These are phyloP conservation scores for Pomacea canaliculata DNA, from an alignment of 2,888 invertebrate genomes.

Conservation along the genomic window DNA sequence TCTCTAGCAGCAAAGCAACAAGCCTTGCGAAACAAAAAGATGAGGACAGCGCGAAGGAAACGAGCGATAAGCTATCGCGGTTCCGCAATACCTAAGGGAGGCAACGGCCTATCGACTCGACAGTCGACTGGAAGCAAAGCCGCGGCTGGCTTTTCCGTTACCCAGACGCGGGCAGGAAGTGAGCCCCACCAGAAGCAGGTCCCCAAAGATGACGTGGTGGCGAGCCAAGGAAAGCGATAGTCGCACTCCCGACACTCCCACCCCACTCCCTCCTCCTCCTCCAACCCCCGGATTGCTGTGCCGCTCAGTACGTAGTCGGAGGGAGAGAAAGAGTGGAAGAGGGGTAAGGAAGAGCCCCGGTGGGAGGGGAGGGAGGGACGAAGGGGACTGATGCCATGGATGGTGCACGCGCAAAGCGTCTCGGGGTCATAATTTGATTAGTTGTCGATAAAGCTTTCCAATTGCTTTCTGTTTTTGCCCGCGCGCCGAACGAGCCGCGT, in stretches of 20 bases:
- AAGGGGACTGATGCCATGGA: neutral
- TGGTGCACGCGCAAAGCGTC: slow-evolving; percentile 1
- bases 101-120: slow-evolving; percentile 26
- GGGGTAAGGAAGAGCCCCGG: neutral
- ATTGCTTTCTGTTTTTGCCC: slow-evolving; percentile 25
- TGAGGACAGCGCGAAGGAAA: neutral
- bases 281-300: slow-evolving; percentile 4
- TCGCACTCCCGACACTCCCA: slow-evolving; percentile 11
- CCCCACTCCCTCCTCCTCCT: too few species aligned
- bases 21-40: too few species aligned
- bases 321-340: neutral
- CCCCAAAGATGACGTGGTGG: slow-evolving; percentile 20
- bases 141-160: slow-evolving; percentile 20
- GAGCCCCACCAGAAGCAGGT: slow-evolving; percentile 8
- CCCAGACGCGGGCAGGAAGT: slow-evolving; percentile 25
- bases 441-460: slow-evolving; percentile 34
- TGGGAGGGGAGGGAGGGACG: neutral
- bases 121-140: slow-evolving; percentile 8
- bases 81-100: slow-evolving; percentile 22
- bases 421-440: slow-evolving; percentile 37
- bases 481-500: slow-evolving; percentile 22
- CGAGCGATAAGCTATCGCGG: slow-evolving; percentile 15
- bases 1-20: too few species aligned
- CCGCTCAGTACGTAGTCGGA: slow-evolving; percentile 21
- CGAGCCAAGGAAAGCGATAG: slow-evolving; percentile 25